A percentile compares a stretch with the other conserved stretches of the same genome.
Evolutionary conservation across 2,888 invertebrate species (phyloP).

Genomic region (Napeogenes sylphis): DNA sequence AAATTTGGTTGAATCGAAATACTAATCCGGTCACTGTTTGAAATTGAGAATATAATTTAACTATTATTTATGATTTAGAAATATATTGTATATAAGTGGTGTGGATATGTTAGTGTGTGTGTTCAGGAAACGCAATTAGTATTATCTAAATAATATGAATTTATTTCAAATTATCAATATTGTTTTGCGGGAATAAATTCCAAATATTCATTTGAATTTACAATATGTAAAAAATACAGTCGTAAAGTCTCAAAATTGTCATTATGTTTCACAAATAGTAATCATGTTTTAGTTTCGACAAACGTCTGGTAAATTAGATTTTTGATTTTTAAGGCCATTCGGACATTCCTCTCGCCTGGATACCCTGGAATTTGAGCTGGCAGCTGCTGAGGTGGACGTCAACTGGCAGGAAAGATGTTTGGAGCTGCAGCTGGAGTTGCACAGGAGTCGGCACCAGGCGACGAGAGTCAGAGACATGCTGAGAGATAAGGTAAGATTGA

Average conservation of each 20-base stretch:
- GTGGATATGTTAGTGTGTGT: too few species aligned
- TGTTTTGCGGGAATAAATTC: too few species aligned
- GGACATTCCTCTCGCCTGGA: slow-evolving; percentile 65
- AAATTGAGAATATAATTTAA: not conserved
- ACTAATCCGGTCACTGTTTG: slow-evolving; percentile 1
- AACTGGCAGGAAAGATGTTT: slow-evolving; percentile 95
- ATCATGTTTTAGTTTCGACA: too few species aligned
- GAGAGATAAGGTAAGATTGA: slow-evolving; percentile 87
- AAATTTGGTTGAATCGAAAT: slow-evolving; percentile 16
- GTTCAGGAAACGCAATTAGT: too few species aligned
- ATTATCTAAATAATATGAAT: too few species aligned
- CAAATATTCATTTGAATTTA: too few species aligned
- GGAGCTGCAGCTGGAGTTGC: slow-evolving; percentile 90
- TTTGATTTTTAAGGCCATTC: slow-evolving; percentile 49
- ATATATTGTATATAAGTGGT: too few species aligned
- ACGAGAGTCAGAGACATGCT: slow-evolving; percentile 92
- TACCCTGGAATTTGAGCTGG: slow-evolving; percentile 66
- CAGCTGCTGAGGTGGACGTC: slow-evolving; percentile 70
- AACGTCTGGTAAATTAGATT: not conserved
- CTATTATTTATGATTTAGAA: not conserved
- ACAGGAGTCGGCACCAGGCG: slow-evolving; percentile 91
- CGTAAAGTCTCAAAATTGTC: too few species aligned
- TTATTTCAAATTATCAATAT: too few species aligned
- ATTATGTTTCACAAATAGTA: too few species aligned
- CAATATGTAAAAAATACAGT: too few species aligned